Base-by-base conservation (phyloP, 2,888 invertebrate genomes). In the Podabrus alpinus region DNA sequence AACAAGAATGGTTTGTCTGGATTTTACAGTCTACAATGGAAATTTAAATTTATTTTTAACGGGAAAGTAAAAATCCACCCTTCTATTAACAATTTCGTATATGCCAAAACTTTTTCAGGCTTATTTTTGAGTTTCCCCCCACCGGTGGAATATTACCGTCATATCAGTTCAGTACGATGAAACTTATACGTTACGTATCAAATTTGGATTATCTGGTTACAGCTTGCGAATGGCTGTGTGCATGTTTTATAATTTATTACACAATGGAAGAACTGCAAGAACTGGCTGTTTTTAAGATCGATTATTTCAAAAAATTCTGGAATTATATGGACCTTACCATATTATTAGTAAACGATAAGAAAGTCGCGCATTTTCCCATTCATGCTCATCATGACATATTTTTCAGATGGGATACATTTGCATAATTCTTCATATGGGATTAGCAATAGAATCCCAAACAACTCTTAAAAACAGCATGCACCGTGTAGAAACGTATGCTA, bases 1-100 rank as follows among this genome's bases (percentile, higher is more conserved):
- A 0, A 94, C 94, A 0, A 87, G 95, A 79, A 90, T 90, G 0
- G 86, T 94, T 15, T 90, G 94, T 76, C 82, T 94, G 0, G 94
- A 94, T 84, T 94, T 94, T 82, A 90, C 91, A 9, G 88, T 94
- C 25, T 94, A 92, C 86, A 94, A 95, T 84, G 91, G 90, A 0
- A 94, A 95, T 85, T 88, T 92, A 71, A 93, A 94, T 84, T 86
- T 93, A 16, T 93, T 94, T 86, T 91, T 91, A 81, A 89, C 91
- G 59, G 86, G 89, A 62, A 91, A 91, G 92, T 92, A 86, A 85
- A 29, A 45, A 7, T 45, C 45, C n/a, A 1, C 0, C 45, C 25
- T 5, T 13, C 59, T 45, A n/a, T 5, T n/a, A 1, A 1, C 1
- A n/a, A 45, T n/a, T 45, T 45, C 9, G n/a, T n/a, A n/a, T 7